Percentiles rank a stretch among this genome's conserved stretches.
These are phyloP conservation scores for Himalopsyche japonica DNA, from an alignment of 2,888 invertebrate species.

Conservation along the genomic window DNA sequence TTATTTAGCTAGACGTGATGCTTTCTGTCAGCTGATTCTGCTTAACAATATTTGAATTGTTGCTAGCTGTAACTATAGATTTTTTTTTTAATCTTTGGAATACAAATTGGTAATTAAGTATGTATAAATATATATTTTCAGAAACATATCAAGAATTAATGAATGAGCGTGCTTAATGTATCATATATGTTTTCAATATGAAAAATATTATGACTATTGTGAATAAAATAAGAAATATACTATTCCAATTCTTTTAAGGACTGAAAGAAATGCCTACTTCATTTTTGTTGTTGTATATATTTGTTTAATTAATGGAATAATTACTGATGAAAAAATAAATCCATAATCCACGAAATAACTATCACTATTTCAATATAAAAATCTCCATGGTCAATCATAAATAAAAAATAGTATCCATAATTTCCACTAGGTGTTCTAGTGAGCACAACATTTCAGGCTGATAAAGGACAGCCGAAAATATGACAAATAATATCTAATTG, in stretches of 20 bases:
- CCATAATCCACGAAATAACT: background rate
- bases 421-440: background rate
- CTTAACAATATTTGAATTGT: background rate
- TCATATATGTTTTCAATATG: too few species aligned
- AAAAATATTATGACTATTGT: too few species aligned
- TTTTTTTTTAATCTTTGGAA: background rate
- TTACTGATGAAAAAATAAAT: too few species aligned
- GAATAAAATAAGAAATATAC: too few species aligned
- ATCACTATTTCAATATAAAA: background rate
- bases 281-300: too few species aligned
- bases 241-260: background rate
- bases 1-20: constrained; percentile 7
- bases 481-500: constrained; percentile 7
- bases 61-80: background rate
- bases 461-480: constrained; percentile 24
- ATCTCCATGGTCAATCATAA: background rate
- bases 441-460: background rate
- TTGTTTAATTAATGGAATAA: too few species aligned
- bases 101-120: background rate
- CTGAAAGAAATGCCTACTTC: background rate
- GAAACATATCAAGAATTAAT: too few species aligned
- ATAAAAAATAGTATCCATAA: background rate
- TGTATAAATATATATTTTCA: too few species aligned
- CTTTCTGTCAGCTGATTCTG: constrained; percentile 18
- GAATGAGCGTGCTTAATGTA: too few species aligned